Base-by-base conservation (phyloP, 2,888 invertebrate species). In the Brachyptera risi region DNA sequence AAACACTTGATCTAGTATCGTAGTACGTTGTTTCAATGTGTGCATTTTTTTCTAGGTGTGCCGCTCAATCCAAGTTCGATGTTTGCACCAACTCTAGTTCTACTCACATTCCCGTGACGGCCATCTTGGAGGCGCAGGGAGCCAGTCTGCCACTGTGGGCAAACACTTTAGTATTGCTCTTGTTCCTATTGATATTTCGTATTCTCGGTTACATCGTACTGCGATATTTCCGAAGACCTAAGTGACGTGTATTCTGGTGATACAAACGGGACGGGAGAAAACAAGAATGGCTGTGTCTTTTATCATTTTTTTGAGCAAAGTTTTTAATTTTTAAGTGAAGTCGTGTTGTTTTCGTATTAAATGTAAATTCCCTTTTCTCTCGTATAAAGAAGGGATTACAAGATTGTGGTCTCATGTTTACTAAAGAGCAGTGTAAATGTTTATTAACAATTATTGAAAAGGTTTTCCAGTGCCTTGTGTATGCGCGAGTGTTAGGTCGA, bases 181-280 rank as follows among this genome's bases (percentile, higher is more conserved):
- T 83, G 68, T 88, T 88, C 77, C 80, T 89, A 66, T 72, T 87
- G 67, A 81, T 85, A 68, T 88, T 88, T 76, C 81, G 88, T 67
- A 77, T 83, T 59, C 77, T 88, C 65, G 88, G 88, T 65, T 89
- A 89, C 74, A 76, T 86, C 67, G 87, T 88, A 65, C 76, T 89
- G 68, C 82, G 88, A 68, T 87, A 84, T 72, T 80, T 85, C 71
- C 81, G 85, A 68, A 80, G 83, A 71, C 85, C 85, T 68, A 85
- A 85, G 78, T 83, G 79, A 80, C 72, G 60, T 35, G 49, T 49
- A 17, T 37, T 31, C 49, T 19, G 23, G 58, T 58, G 49, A 49
- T 37, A 57, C 24, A 19, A 58, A 49, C 17, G 58, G 61, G 58
- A 60, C 60, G 54, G 63, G 60, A 63, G 60, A 51, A 60, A 58